Evolutionary conservation across 2,113 vertebrate species (phyloP).

Genomic region (Rostratula benghalensis): DNA sequence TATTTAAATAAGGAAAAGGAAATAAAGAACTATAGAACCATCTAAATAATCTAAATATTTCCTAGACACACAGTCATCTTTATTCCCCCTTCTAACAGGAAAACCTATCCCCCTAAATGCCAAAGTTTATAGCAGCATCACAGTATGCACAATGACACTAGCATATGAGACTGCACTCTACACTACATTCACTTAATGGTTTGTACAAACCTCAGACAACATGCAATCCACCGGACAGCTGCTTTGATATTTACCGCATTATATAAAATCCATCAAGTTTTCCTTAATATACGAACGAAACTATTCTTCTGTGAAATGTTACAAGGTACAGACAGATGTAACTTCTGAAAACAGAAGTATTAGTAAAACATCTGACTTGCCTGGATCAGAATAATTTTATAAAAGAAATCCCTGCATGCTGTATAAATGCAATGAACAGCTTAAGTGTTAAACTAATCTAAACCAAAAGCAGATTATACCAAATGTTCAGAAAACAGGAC

Average conservation of each 20-base stretch:
- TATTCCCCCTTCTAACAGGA: neutral
- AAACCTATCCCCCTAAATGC: neutral
- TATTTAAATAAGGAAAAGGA: neutral
- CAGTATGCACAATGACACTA: neutral
- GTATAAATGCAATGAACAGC: neutral
- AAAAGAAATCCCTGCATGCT: neutral
- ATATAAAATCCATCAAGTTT: neutral
- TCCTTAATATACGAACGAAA: constrained; percentile 10
- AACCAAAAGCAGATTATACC: neutral
- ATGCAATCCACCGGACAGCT: neutral
- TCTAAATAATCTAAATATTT: neutral
- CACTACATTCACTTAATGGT: neutral
- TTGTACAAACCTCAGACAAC: neutral
- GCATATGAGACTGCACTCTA: neutral
- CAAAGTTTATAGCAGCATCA: neutral
- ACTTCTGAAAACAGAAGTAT: constrained; percentile 17
- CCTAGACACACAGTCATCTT: neutral
- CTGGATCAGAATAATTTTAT: neutral
- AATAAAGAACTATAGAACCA: no score
- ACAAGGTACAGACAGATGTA: neutral
- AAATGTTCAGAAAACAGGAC: neutral
- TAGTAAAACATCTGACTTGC: neutral
- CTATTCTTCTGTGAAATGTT: neutral
- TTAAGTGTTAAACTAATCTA: neutral
- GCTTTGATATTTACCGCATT: neutral